phyloP scores from a whole-genome alignment of 1,140 invertebrate species.

The Zaprionus nigranus region DNA sequence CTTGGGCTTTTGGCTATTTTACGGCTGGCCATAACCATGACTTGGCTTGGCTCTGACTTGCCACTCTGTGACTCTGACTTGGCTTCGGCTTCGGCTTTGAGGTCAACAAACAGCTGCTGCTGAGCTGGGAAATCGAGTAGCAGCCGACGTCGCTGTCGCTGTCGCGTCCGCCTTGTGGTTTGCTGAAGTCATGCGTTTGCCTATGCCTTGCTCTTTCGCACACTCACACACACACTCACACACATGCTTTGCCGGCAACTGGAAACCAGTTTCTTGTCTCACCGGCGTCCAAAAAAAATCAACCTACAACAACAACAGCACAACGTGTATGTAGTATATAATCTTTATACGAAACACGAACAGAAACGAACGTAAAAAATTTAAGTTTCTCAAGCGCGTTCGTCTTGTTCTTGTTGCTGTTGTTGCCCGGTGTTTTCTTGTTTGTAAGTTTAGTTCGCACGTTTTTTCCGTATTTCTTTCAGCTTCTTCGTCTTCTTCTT shows the following conservation, averaged over 20 bases:
- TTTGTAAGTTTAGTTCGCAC: slow-evolving; percentile 77
- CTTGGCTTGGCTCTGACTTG: slow-evolving; percentile 41
- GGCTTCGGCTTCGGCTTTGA: slow-evolving; percentile 65
- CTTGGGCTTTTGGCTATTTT: slow-evolving; percentile 56
- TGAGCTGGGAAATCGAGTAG: slow-evolving; percentile 44
- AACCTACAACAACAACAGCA: not conserved
- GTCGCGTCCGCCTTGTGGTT: slow-evolving; percentile 53
- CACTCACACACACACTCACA: slow-evolving; percentile 21
- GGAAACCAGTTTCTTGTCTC: slow-evolving; percentile 75
- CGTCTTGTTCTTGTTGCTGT: slow-evolving; percentile 24
- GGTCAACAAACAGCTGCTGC: slow-evolving; percentile 83
- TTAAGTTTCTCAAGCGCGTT: slow-evolving; percentile 73
- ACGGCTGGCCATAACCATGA: slow-evolving; percentile 80
- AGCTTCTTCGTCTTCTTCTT: not conserved
- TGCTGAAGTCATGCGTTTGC: slow-evolving; percentile 75
- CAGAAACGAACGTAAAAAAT: slow-evolving; percentile 35
- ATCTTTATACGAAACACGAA: slow-evolving; percentile 43
- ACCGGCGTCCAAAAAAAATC: slow-evolving; percentile 38
- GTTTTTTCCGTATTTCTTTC: slow-evolving; percentile 50
- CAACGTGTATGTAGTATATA: slow-evolving; percentile 5
- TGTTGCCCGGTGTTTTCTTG: slow-evolving; percentile 63
- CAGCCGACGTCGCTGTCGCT: not conserved
- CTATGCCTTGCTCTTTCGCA: slow-evolving; percentile 18
- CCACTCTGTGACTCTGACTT: slow-evolving; percentile 53
- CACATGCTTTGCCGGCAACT: slow-evolving; percentile 58